Base-by-base conservation (phyloP, 2,888 invertebrate genomes). In the Cyclophora albipunctata region DNA sequence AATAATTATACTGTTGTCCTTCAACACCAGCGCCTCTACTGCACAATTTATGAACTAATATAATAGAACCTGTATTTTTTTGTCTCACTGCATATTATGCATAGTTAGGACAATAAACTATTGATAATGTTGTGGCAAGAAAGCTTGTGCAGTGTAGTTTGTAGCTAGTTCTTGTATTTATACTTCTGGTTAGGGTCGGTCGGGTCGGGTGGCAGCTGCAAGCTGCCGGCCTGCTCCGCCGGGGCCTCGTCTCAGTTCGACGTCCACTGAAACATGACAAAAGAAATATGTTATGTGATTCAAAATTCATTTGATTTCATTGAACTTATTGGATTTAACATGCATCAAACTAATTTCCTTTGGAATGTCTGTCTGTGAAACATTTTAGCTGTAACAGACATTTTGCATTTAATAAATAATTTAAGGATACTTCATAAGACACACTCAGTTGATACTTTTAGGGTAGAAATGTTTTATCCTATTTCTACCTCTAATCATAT, bases 221-320 rank as follows among this genome's bases (percentile, higher is more conserved):
- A 50, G 71, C 55, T 60, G 56, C 45, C 6, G 5, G 6, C 20
- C 34, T 20, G 20, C 34, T 33, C 33, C 34, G 20, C 56, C 44
- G 4, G 40, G 34, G 63, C 76, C 75, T 68, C 51, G 63, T 78
- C 75, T 85, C 84, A 85, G 64, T 78, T 68, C 0, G 83, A 60
- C 34, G 81, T 78, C 85, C 85, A 85, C 85, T 85, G 73, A 0
- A 72, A 20, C 20, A 20, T 20, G 20, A 74, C 50, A 34, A 57
- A 33, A 34, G 46, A 46, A 50, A 41, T 45, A 51, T 4, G 37
- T 41, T 34, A 34, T 34, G 37, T 20, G 7, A 43, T 3, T 33
- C 20, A 33, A 42, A 5, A n/a, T 1, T 7, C 42, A 42, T n/a
- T n/a, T 42, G 5, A 20, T 42, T 42, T 4, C n/a, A 3, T 42